Evolutionary conservation across 2,113 vertebrate species (phyloP).

Genomic region (Butorides virescens): DNA sequence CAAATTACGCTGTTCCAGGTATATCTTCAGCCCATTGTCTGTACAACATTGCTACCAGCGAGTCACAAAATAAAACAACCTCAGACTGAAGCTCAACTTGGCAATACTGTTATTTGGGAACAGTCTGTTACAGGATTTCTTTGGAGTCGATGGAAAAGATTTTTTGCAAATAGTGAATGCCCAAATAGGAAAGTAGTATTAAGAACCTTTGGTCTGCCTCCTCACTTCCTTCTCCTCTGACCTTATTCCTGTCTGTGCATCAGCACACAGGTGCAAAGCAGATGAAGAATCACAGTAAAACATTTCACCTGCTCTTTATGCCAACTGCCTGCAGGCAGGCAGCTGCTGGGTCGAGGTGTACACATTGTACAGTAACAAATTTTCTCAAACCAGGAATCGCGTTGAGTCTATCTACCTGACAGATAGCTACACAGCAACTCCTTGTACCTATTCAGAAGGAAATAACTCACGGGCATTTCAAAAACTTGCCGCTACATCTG

Average conservation of each 20-base stretch:
- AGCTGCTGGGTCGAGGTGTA: rapidly evolving
- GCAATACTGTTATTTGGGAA: neutral
- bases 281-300: neutral
- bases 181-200: neutral
- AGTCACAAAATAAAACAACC: neutral
- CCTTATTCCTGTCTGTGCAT: rapidly evolving
- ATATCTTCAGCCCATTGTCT: rapidly evolving
- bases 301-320: neutral
- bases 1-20: neutral
- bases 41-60: neutral
- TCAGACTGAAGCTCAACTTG: neutral
- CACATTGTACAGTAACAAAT: rapidly evolving
- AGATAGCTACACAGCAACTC: neutral
- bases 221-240: neutral
- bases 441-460: neutral
- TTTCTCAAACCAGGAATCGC: neutral
- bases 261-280: neutral
- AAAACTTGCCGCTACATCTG: neutral
- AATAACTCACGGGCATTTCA: rapidly evolving
- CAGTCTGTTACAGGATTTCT: neutral
- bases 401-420: rapidly evolving
- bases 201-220: neutral
- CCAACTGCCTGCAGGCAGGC: neutral
- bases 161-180: neutral
- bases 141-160: neutral